These are phyloP conservation scores for Pluvianellus socialis DNA, from an alignment of 2,113 vertebrate genomes.

Conservation along the genomic window DNA sequence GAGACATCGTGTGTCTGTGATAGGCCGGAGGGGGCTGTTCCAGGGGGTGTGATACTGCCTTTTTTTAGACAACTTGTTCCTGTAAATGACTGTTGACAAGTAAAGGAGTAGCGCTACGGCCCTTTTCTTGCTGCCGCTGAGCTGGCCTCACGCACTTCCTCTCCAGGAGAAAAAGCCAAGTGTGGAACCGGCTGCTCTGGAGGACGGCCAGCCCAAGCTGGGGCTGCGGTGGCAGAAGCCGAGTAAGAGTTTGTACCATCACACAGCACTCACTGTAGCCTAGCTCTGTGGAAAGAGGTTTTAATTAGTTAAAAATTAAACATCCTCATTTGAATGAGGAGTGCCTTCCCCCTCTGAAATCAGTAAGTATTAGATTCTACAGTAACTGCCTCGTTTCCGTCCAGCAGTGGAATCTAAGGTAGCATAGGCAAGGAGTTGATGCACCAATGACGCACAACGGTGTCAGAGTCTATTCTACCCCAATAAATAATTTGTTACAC, in stretches of 20 bases:
- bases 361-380: neutral
- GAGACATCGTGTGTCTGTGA: accelerated
- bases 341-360: neutral
- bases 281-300: neutral
- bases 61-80: neutral
- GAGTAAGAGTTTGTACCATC: neutral
- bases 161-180: neutral
- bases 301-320: neutral
- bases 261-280: accelerated
- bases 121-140: neutral
- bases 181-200: too few species aligned
- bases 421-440: accelerated
- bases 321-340: accelerated
- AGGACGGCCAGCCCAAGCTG: accelerated
- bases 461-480: neutral
- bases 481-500: neutral
- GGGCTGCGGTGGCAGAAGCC: neutral
- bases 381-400: neutral
- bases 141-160: accelerated
- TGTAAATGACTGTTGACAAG: neutral
- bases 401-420: neutral
- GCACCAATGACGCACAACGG: accelerated
- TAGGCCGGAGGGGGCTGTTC: neutral
- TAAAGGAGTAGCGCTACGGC: accelerated
- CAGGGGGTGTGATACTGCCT: neutral